Percentiles rank a stretch among this genome's conserved stretches.
Conservation (phyloP, 2,888 invertebrate species). For the Leptogaster cylindrica region DNA sequence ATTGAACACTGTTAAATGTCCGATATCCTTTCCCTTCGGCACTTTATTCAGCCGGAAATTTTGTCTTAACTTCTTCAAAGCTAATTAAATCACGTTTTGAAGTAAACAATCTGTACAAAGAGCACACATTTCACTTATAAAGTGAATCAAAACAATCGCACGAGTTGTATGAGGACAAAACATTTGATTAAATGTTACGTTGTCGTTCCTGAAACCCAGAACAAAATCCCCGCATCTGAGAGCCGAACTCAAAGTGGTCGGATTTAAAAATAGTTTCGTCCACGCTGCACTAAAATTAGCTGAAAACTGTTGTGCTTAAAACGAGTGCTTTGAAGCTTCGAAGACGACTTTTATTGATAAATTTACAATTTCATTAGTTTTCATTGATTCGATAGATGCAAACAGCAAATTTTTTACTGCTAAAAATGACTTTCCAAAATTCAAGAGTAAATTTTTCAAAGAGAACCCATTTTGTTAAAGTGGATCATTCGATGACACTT, state of each 20-base stretch:
- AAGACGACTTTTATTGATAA: neutral
- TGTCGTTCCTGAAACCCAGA: neutral
- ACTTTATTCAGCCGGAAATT: no score
- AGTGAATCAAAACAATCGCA: slow-evolving; percentile 5
- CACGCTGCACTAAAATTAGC: slow-evolving; percentile 3
- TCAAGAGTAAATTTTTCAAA: neutral
- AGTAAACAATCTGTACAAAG: neutral
- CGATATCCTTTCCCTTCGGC: no score
- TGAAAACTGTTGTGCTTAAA: neutral
- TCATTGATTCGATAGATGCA: neutral
- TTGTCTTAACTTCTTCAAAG: no score
- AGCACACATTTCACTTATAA: neutral
- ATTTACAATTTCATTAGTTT: neutral
- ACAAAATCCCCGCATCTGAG: neutral
- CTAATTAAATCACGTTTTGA: no score
- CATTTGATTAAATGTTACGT: neutral
- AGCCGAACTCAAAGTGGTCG: neutral
- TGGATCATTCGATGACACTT: no score
- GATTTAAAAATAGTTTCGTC: neutral
- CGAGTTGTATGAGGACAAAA: neutral
- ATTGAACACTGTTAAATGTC: no score
- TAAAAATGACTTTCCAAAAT: neutral
- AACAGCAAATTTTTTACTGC: neutral
- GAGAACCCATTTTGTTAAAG: neutral
- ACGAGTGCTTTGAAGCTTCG: no score